A percentile compares a stretch with the other conserved stretches of the same genome.
phyloP scores from a whole-genome alignment of 2,888 invertebrate species.

The Pherbina coryleti region DNA sequence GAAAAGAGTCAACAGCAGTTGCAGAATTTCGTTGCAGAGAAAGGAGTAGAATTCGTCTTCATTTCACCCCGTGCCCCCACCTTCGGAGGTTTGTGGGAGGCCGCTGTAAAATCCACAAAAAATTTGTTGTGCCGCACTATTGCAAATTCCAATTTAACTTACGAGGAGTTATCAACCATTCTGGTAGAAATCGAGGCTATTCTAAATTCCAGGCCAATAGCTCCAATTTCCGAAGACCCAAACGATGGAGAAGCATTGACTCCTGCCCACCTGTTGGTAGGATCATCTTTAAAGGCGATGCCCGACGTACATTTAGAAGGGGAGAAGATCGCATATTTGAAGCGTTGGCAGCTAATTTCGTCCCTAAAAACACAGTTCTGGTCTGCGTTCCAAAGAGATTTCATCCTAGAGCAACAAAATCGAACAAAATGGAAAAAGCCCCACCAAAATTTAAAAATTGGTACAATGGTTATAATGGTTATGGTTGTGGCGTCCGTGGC shows the following conservation, averaged over 20 bases:
- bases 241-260: background rate
- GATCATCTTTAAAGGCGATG: too few species aligned
- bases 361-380: background rate
- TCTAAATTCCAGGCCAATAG: background rate
- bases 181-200: background rate
- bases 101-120: constrained; percentile 10
- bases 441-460: constrained; percentile 19
- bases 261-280: too few species aligned
- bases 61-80: constrained; percentile 26
- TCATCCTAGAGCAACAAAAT: background rate
- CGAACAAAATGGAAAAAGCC: background rate
- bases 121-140: constrained; percentile 2
- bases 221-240: background rate
- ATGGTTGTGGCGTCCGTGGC: too few species aligned
- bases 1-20: too few species aligned
- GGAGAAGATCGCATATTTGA: background rate
- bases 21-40: background rate
- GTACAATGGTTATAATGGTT: constrained; percentile 41
- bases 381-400: background rate
- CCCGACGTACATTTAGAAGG: background rate
- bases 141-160: background rate
- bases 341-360: background rate
- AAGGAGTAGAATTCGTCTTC: background rate
- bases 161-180: background rate
- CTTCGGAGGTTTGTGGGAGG: constrained; percentile 26